Base-by-base conservation (phyloP, 1,140 invertebrate genomes). In the Arion vulgaris region DNA sequence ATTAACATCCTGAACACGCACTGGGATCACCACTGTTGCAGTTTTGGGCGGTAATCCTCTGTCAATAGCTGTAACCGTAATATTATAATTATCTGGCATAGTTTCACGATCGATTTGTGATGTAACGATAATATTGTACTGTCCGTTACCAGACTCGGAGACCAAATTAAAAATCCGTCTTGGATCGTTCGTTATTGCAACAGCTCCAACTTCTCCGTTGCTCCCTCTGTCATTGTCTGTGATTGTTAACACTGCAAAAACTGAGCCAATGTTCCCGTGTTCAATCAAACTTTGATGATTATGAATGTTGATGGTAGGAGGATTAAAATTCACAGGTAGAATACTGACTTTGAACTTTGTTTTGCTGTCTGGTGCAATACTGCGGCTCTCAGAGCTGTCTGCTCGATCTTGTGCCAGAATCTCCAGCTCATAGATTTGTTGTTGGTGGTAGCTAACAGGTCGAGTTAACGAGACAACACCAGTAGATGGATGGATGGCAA, bases 401-500 rank as follows among this genome's bases (percentile, higher is more conserved):
- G 96, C 97, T 19, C 97, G 94, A 89, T 98, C 97, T 86, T 95
- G 94, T 0, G 96, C 97, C 73, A 96, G 87, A 1, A 98, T 96
- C 5, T 94, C 94, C 34, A 98, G 91, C 83, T 96, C 94, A 91
- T 97, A 95, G 66, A 83, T 45, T 9, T 85, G 84, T 73, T 87
- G 83, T 15, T 86, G 83, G 17, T 83, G 78, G 73, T 84, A 90
- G 62, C 87, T 87, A 45, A 98, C 93, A 28, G 95, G 95, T 87
- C 96, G 94, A 1, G 96, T 96, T 13, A 98, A 93, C 2, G 96
- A 96, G 57, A 99, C 94, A 17, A 97, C 94, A 4, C 98, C 98
- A 23, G 95, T 96, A 41, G 97, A 96, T 19, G 97, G 97, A 93
- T 99, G 96, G 80, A 98, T 95, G 11, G 96, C 96, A 91, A 98